Evolutionary conservation across 1,140 invertebrate species (phyloP), one percentile per base, ranked within the genome.

Genomic region (Drosophila melanica): DNA sequence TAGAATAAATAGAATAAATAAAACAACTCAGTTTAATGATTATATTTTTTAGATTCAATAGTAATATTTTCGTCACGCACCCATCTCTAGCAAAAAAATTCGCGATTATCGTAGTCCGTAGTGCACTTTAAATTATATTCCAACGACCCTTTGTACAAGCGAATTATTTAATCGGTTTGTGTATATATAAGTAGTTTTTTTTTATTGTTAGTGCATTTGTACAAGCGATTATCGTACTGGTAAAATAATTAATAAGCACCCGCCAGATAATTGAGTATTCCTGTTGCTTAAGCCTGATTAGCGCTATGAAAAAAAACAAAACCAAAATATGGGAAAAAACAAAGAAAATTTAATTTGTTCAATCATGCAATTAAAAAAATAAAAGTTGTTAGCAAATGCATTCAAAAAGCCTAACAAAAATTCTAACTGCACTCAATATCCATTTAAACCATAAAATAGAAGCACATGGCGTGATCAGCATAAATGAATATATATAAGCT

Each of bases 391-490:
- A 20, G 6, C 5, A 14, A 37, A 12, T 6, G n/a, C 27, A 45
- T 7, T 20, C 4, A 20, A 51, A 63, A 45, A 47, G 14, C 5
- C 9, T 5, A 14, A 47, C 50, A 45, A 57, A 57, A 47, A 65
- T 54, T 50, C 45, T 12, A 39, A 70, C 53, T 80, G 75, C 75
- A 67, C 45, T 69, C 33, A 42, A 67, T 50, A 37, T 20, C 55
- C 42, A 47, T 37, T 18, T 47, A 45, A 47, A 37, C 42, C 16
- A 50, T 27, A 35, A 12, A 6, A 37, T 23, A 42, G 42, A 39
- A 59, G 14, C 14, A 39, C 37, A 47, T 48, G 60, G 50, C 70
- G 67, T 79, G 75, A 81, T 65, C 66, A 73, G 79, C 79, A 81
- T 77, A 68, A 81, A 81, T 81, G 62, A 78, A 78, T 57, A 47